Percentiles rank a stretch among this genome's conserved stretches.
Evolutionary conservation across 2,797 vertebrate species (phyloP).

Genomic region (Petrocephalus schoutedeni): DNA sequence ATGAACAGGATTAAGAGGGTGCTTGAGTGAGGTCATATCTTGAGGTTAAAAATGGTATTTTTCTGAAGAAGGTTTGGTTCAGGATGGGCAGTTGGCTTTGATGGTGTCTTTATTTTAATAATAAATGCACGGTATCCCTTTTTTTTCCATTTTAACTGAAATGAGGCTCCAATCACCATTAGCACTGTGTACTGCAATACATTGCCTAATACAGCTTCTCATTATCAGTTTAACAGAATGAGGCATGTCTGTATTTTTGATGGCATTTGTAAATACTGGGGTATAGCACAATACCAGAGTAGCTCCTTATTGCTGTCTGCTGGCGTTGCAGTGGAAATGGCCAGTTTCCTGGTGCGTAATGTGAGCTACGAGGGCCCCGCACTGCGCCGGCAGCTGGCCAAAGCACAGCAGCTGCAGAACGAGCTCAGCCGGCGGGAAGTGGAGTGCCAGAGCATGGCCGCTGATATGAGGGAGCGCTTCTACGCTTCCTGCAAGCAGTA

Average conservation of each 20-base stretch:
- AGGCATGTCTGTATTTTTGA: not conserved
- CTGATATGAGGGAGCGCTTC: slow-evolving; percentile 75
- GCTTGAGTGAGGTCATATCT: not conserved
- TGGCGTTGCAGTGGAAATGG: slow-evolving; percentile 67
- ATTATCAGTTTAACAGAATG: not conserved
- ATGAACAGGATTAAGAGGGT: not conserved
- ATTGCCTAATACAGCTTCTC: not conserved
- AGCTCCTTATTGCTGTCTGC: not conserved
- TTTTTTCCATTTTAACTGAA: not conserved
- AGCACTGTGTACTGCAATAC: not conserved
- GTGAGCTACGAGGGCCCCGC: slow-evolving; percentile 86
- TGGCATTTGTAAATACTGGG: not conserved
- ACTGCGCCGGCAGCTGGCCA: slow-evolving; percentile 77
- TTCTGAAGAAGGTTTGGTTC: not conserved
- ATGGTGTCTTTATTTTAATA: not conserved
- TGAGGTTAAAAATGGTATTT: not conserved
- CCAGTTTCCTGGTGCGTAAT: slow-evolving; percentile 79
- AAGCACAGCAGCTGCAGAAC: slow-evolving; percentile 84
- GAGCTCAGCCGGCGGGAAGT: slow-evolving; percentile 77
- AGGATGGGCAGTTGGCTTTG: not conserved
- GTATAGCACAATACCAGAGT: not conserved
- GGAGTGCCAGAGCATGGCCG: slow-evolving; percentile 75
- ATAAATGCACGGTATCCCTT: not conserved
- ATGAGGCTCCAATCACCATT: not conserved
- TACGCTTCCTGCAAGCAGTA: slow-evolving; percentile 83